phyloP scores from a whole-genome alignment of 2,113 vertebrate genomes.

The Peromyscus polionotus region DNA sequence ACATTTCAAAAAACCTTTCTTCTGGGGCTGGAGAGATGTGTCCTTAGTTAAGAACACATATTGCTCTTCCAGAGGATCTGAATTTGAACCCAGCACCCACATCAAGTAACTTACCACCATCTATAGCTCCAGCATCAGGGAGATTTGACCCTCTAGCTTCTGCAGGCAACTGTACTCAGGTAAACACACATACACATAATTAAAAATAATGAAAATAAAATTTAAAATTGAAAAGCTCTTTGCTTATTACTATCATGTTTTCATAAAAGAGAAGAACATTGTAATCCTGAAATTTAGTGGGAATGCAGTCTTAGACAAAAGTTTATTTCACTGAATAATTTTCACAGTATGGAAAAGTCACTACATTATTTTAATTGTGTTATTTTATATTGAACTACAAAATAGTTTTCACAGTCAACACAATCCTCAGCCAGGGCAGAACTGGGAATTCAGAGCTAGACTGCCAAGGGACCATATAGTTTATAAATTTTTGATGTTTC shows the following conservation, averaged over 20 bases:
- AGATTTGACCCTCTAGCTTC: background rate
- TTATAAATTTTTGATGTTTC: slow-evolving; percentile 12
- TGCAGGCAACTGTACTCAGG: background rate
- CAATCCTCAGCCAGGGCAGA: background rate
- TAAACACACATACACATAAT: background rate
- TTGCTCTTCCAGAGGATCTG: background rate
- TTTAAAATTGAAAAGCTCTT: too few species aligned
- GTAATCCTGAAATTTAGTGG: background rate
- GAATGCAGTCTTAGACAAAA: background rate
- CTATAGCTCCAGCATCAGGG: background rate
- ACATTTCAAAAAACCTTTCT: background rate
- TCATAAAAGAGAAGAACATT: slow-evolving; percentile 1
- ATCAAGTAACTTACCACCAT: background rate
- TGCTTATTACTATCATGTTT: background rate
- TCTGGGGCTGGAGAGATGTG: background rate
- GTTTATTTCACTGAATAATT: background rate
- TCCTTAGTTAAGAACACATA: background rate
- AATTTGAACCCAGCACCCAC: background rate
- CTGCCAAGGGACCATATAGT: background rate
- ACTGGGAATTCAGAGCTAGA: background rate
- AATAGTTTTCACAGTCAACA: background rate
- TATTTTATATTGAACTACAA: background rate
- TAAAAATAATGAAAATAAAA: background rate
- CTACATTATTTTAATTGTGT: background rate
- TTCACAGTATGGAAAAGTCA: background rate